phyloP scores from a whole-genome alignment of 2,113 vertebrate species.

The Atherinomorus stipes region DNA sequence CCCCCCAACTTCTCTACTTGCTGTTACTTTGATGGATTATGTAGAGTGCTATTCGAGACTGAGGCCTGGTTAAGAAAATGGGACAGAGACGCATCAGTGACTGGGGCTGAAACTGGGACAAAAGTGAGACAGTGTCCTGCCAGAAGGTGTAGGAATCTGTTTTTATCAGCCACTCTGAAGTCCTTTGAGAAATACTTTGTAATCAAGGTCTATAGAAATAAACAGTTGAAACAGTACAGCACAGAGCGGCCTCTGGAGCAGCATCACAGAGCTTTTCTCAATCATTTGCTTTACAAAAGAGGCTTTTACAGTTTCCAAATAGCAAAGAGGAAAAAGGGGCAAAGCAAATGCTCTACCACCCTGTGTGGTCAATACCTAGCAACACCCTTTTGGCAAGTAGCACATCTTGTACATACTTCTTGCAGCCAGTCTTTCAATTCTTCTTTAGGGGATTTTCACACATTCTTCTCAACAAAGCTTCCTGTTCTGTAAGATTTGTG shows the following conservation, averaged over 20 bases:
- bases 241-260: conserved; percentile 21
- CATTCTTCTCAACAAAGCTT: no score
- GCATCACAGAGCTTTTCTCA: background rate
- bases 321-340: no score
- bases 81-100: conserved; percentile 30
- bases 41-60: conserved; percentile 5
- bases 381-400: no score
- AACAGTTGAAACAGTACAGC: conserved; percentile 25
- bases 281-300: background rate
- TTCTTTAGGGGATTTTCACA: no score
- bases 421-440: no score
- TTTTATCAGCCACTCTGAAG: conserved; percentile 27
- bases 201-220: conserved; percentile 50
- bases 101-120: conserved; percentile 57
- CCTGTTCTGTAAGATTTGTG: no score
- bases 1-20: background rate
- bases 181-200: conserved; percentile 37
- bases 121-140: conserved; percentile 48
- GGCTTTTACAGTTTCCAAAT: no score
- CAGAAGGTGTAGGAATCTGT: conserved; percentile 42
- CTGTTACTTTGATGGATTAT: background rate
- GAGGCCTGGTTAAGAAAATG: conserved; percentile 40
- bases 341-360: no score
- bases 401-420: no score
- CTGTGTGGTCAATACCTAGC: no score